Evolutionary conservation across 2,113 vertebrate species (phyloP).

Genomic region (Lampris incognitus): DNA sequence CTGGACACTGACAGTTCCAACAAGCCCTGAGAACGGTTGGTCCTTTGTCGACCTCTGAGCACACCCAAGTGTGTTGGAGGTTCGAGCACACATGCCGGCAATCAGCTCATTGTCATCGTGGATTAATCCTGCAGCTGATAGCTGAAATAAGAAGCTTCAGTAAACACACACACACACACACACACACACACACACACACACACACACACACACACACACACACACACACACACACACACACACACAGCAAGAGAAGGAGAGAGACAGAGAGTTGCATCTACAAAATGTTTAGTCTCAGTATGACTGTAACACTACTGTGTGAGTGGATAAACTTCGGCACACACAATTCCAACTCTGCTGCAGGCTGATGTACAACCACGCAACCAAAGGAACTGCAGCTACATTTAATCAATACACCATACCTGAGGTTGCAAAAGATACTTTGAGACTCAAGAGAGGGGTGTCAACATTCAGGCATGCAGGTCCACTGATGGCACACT

Average conservation of each 20-base stretch:
- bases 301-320: background rate
- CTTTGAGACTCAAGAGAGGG: constrained; percentile 4
- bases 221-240: constrained; percentile 10
- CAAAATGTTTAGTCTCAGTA: background rate
- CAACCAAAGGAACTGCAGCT: background rate
- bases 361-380: background rate
- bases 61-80: background rate
- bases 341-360: background rate
- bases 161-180: constrained; percentile 13
- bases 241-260: background rate
- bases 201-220: constrained; percentile 1
- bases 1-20: background rate
- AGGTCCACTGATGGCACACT: background rate
- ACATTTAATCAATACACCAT: background rate
- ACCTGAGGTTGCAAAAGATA: background rate
- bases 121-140: constrained; percentile 57
- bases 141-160: constrained; percentile 38
- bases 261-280: background rate
- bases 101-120: constrained; percentile 53
- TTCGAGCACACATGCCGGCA: constrained; percentile 10
- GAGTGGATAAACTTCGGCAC: background rate
- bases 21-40: background rate
- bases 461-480: background rate
- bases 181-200: background rate
- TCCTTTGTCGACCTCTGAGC: background rate